A percentile compares a stretch with the other conserved stretches of the same genome.
Evolutionary conservation across 2,797 vertebrate genomes (phyloP).

Genomic region (Pteropus rufus): DNA sequence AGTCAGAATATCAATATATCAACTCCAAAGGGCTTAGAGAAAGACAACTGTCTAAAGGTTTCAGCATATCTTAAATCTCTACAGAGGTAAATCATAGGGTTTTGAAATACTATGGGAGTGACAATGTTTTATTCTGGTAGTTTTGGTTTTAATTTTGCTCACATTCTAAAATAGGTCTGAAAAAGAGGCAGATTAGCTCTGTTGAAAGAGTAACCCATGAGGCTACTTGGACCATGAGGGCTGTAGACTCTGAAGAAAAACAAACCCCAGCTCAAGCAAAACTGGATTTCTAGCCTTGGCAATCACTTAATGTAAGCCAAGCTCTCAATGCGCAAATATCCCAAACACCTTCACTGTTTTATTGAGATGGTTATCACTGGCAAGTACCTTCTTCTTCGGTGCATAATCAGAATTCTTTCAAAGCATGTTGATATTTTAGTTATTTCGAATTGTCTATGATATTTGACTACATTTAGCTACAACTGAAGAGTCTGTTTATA

Average conservation of each 20-base stretch:
- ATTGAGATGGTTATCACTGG: background rate
- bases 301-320: background rate
- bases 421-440: background rate
- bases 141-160: background rate
- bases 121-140: background rate
- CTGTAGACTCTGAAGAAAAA: background rate
- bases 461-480: background rate
- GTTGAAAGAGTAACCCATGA: background rate
- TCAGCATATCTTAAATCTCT: background rate
- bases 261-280: background rate
- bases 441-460: conserved; percentile 19
- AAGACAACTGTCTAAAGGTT: background rate
- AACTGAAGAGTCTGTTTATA: background rate
- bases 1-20: background rate
- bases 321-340: background rate
- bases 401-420: background rate
- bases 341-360: background rate
- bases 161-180: background rate
- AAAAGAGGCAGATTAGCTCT: background rate
- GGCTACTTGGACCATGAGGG: background rate
- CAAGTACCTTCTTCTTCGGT: background rate
- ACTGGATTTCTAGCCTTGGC: background rate
- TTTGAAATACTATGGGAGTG: background rate
- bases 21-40: background rate
- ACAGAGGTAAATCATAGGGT: background rate